These are phyloP conservation scores for Bufotes viridis DNA, from an alignment of 2,797 vertebrate species.

Conservation along the genomic window DNA sequence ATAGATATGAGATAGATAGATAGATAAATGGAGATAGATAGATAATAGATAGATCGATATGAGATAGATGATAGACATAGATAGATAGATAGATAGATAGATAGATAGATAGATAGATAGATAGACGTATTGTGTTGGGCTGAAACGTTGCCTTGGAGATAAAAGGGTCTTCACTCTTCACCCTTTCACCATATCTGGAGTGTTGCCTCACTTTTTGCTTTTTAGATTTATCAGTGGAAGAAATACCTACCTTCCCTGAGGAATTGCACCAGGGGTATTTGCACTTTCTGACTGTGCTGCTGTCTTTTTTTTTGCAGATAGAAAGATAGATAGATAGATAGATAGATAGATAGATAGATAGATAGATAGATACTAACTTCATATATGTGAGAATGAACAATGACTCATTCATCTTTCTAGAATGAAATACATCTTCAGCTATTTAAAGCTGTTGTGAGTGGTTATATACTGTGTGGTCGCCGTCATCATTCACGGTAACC, in stretches of 20 bases:
- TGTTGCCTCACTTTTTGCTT: too few species aligned
- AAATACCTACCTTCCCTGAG: too few species aligned
- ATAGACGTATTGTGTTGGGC: neutral
- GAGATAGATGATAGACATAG: neutral
- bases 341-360: slow-evolving; percentile 29
- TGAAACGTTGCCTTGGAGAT: too few species aligned
- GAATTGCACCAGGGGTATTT: too few species aligned
- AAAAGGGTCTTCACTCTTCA: too few species aligned
- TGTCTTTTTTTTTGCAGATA: too few species aligned
- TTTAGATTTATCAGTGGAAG: too few species aligned
- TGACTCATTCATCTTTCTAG: slow-evolving; percentile 23
- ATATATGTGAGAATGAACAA: neutral
- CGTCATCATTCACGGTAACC: slow-evolving; percentile 71
- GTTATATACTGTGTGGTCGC: slow-evolving; percentile 66
- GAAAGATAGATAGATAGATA: neutral
- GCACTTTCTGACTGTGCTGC: too few species aligned
- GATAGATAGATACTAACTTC: slow-evolving; percentile 6
- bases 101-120: neutral
- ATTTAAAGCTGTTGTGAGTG: slow-evolving; percentile 46
- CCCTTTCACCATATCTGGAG: too few species aligned
- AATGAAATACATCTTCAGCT: slow-evolving; percentile 65
- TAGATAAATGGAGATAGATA: neutral
- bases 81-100: slow-evolving; percentile 8
- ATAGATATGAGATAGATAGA: slow-evolving; percentile 5
- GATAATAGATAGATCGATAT: neutral